A percentile compares a stretch with the other conserved stretches of the same genome.
phyloP scores from a whole-genome alignment of 2,888 invertebrate genomes.

The Bombylius major region DNA sequence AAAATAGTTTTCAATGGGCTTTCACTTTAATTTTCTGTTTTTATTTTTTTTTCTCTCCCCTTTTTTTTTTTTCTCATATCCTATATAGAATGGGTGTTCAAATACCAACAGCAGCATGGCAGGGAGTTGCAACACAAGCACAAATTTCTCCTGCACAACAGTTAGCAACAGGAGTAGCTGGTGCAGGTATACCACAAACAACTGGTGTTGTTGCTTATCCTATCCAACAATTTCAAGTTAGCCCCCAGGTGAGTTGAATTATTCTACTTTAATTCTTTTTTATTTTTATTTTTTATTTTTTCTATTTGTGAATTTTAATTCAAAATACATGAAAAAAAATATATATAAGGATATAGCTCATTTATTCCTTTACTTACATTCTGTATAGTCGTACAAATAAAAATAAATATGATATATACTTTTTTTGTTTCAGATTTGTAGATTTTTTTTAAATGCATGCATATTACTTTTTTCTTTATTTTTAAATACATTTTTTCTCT shows the following conservation, averaged over 20 bases:
- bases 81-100: slow-evolving; percentile 66
- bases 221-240: slow-evolving; percentile 85
- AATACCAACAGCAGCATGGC: slow-evolving; percentile 55
- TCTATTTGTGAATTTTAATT: background rate
- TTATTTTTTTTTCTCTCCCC: background rate
- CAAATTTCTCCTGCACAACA: slow-evolving; percentile 56
- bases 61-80: slow-evolving; percentile 5
- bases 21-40: slow-evolving; percentile 3
- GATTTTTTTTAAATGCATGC: too few relatives aligned
- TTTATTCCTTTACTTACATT: too few relatives aligned
- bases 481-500: too few relatives aligned
- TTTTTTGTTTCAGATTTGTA: too few relatives aligned
- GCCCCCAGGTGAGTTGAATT: slow-evolving; percentile 35
- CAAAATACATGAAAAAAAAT: background rate
- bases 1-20: background rate
- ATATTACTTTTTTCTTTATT: too few relatives aligned
- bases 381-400: too few relatives aligned
- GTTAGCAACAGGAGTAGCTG: slow-evolving; percentile 51
- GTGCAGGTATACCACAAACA: slow-evolving; percentile 59
- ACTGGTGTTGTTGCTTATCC: slow-evolving; percentile 79
- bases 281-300: background rate
- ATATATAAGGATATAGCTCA: background rate
- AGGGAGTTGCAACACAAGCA: slow-evolving; percentile 60
- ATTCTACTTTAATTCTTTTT: background rate
- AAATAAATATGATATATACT: too few relatives aligned